A percentile compares a stretch with the other conserved stretches of the same genome.
Evolutionary conservation across 2,113 vertebrate species (phyloP).

Genomic region (Phodopus roborovskii): DNA sequence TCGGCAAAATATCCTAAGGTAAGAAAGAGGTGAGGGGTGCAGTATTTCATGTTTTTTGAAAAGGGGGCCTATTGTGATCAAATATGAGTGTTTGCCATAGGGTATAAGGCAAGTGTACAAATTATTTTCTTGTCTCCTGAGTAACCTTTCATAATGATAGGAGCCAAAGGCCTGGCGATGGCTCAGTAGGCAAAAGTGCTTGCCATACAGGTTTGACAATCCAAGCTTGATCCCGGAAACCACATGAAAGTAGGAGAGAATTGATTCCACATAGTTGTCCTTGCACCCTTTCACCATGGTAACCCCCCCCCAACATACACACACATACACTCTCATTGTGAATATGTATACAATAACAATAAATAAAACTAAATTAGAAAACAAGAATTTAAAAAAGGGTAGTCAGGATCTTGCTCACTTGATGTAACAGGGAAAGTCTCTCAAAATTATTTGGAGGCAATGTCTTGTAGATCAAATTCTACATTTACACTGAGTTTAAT

Average conservation of each 20-base stretch:
- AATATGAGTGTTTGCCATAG: not conserved
- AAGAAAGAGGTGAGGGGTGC: not conserved
- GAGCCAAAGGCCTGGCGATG: not conserved
- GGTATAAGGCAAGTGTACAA: not conserved
- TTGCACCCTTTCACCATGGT: no score
- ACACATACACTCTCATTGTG: not conserved
- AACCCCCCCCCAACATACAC: not conserved
- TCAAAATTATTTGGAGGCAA: not conserved
- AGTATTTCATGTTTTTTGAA: not conserved
- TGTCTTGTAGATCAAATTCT: not conserved
- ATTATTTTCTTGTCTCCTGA: constrained; percentile 12
- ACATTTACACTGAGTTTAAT: not conserved
- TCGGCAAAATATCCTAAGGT: constrained; percentile 98
- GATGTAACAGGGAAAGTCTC: not conserved
- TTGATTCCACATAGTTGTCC: not conserved
- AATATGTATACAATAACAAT: not conserved
- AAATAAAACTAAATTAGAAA: not conserved
- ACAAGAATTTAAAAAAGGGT: not conserved
- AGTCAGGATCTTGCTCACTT: constrained; percentile 14
- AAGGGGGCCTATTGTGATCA: not conserved
- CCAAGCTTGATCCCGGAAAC: not conserved
- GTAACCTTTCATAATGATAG: not conserved
- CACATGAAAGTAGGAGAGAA: not conserved
- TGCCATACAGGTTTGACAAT: not conserved
- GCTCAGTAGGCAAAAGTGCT: not conserved